Percentiles rank a stretch among this genome's conserved stretches.
Evolutionary conservation across 2,113 vertebrate genomes (phyloP).

Genomic region (Noctilio leporinus): DNA sequence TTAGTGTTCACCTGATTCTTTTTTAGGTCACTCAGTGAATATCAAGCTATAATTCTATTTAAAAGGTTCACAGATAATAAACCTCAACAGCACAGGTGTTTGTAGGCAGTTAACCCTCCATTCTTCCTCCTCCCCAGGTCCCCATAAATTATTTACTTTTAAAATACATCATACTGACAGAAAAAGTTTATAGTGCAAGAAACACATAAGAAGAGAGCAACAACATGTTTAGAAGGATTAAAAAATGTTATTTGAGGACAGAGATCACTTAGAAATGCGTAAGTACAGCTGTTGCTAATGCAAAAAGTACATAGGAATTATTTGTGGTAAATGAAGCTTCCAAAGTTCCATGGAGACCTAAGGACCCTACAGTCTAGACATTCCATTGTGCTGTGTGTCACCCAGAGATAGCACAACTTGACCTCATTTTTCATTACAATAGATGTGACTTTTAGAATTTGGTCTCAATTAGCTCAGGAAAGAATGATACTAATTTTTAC

Average conservation of each 20-base stretch:
- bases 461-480: background rate
- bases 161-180: slow-evolving; percentile 25
- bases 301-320: slow-evolving; percentile 24
- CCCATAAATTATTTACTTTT: slow-evolving; percentile 32
- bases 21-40: slow-evolving; percentile 33
- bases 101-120: background rate
- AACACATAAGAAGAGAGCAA: background rate
- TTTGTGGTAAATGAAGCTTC: background rate
- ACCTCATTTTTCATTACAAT: slow-evolving; percentile 19
- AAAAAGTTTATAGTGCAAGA: slow-evolving; percentile 6
- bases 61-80: slow-evolving; percentile 19
- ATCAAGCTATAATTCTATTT: slow-evolving; percentile 25
- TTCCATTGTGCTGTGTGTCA: background rate
- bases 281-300: slow-evolving; percentile 13
- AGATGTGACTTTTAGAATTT: slow-evolving; percentile 9
- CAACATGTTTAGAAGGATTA: background rate
- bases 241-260: background rate
- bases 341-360: background rate
- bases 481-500: background rate
- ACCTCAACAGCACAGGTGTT: slow-evolving; percentile 8
- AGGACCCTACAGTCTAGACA: background rate
- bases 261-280: slow-evolving; percentile 14
- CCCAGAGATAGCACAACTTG: slow-evolving; percentile 13
- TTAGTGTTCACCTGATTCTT: background rate
- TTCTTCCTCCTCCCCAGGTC: background rate